Conservation (phyloP, 2,113 vertebrate genomes). For the Cryptoleucopteryx plumbea region DNA sequence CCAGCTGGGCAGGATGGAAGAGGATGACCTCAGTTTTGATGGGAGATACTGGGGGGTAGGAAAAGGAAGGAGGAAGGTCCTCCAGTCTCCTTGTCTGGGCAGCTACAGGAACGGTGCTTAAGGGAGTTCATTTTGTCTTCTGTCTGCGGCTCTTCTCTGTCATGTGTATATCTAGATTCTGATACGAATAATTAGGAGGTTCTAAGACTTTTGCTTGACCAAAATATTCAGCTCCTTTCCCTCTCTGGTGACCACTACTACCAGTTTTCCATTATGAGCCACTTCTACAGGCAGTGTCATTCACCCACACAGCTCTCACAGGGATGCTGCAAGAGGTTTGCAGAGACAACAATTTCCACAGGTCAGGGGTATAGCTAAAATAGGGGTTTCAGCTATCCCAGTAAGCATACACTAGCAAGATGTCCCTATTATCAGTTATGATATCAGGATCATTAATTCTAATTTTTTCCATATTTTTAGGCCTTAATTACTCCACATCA, state of each 20-base stretch:
- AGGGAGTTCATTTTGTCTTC: neutral
- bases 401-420: neutral
- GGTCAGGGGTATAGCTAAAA: neutral
- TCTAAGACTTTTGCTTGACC: neutral
- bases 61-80: neutral
- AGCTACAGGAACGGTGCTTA: rapidly evolving
- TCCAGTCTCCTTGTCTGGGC: neutral
- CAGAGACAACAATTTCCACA: neutral
- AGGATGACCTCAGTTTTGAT: neutral
- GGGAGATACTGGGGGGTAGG: neutral
- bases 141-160: neutral
- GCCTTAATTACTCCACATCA: neutral
- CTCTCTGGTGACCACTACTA: neutral
- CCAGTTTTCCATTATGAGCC: neutral
- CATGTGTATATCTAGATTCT: neutral
- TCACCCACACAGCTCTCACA: neutral
- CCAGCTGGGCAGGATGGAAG: neutral
- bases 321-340: neutral
- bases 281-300: neutral
- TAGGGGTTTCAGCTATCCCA: neutral
- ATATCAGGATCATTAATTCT: neutral
- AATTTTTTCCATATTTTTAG: neutral
- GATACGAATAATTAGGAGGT: neutral
- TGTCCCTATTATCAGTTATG: neutral
- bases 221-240: neutral